Base-by-base conservation (phyloP, 2,797 vertebrate genomes). In the Limosa lapponica region DNA sequence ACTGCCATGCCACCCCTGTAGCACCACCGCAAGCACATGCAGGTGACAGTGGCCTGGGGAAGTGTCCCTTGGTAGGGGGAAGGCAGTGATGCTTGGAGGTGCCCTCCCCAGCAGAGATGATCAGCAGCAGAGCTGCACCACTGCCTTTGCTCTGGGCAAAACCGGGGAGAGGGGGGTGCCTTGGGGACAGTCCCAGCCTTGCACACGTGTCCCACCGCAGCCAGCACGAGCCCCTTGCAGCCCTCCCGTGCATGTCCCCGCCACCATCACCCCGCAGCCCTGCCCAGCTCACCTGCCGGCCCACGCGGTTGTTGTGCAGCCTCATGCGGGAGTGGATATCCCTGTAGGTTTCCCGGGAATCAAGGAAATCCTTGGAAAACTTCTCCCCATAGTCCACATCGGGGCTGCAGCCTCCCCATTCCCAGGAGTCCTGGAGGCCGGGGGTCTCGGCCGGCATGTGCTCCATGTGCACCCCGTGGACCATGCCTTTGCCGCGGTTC, bases 361-460 rank as follows among this genome's bases (percentile, higher is more conserved):
- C 99, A 9, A 99, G 98, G 97, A 99, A 99, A 96, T 99, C 99
- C 96, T 99, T 98, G 54, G 99, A 99, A 98, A 99, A 99, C 97
- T 99, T 99, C 96, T 99, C 99, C 62, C 99, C 99, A 52, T 99
- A 99, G 95, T 99, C 99, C 98, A 99, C 99, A 1, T 99, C 99
- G 0, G 99, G 99, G 96, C 99, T 99, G 98, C 99, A 99, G 92
- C 99, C 99, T 12, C 99, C 99, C 99, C 99, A 99, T 75, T 99
- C 99, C 99, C 99, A 99, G 97, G 99, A 99, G 98, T 99, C 99
- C 97, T 99, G 99, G 44, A 99, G 99, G 61, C 99, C 99, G 0
- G 99, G 98, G 71, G 99, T 98, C 59, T 99, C 99, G 0, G 98
- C 98, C 0, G 99, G 99, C 93, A 99, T 98, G 95, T 99, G 99